These are phyloP conservation scores for Styela plicata DNA, from an alignment of 23 tunicate species.

Conservation along the genomic window DNA sequence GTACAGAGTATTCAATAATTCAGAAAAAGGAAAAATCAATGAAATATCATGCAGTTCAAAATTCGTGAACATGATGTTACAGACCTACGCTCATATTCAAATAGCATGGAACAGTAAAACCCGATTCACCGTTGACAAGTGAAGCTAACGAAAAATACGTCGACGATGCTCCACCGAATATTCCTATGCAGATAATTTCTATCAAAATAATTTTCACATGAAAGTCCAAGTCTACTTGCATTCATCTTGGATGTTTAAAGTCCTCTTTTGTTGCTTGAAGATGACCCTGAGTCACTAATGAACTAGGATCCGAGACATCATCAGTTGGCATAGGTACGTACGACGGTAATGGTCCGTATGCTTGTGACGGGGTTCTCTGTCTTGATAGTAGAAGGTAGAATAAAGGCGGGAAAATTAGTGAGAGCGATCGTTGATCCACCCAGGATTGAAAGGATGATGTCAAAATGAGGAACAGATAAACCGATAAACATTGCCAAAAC, in stretches of 20 bases:
- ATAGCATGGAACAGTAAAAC: slow-evolving; percentile 87
- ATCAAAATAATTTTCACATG: slow-evolving; percentile 34
- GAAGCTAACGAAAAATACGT: slow-evolving; percentile 58
- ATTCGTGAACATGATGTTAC: too few relatives aligned
- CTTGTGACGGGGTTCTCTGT: not conserved
- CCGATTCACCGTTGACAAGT: slow-evolving; percentile 62
- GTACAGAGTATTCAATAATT: too few relatives aligned
- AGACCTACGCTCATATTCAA: slow-evolving; percentile 31
- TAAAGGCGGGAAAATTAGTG: slow-evolving; percentile 88
- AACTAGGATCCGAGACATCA: too few relatives aligned
- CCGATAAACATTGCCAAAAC: slow-evolving; percentile 42
- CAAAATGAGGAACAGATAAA: slow-evolving; percentile 75
- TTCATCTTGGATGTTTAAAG: not conserved
- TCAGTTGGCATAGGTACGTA: too few relatives aligned
- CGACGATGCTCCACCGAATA: slow-evolving; percentile 64
- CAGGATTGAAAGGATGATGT: slow-evolving; percentile 70
- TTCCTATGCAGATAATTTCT: slow-evolving; percentile 58
- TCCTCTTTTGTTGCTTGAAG: not conserved
- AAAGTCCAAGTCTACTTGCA: not conserved
- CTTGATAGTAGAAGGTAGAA: slow-evolving; percentile 66
- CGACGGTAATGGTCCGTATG: not conserved
- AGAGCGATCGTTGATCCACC: slow-evolving; percentile 72
- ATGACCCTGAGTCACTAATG: too few relatives aligned
- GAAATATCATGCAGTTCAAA: too few relatives aligned
- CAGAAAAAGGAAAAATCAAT: too few relatives aligned